Conservation (phyloP, 2,797 vertebrate species). For the Chiroxiphia lanceolata region DNA sequence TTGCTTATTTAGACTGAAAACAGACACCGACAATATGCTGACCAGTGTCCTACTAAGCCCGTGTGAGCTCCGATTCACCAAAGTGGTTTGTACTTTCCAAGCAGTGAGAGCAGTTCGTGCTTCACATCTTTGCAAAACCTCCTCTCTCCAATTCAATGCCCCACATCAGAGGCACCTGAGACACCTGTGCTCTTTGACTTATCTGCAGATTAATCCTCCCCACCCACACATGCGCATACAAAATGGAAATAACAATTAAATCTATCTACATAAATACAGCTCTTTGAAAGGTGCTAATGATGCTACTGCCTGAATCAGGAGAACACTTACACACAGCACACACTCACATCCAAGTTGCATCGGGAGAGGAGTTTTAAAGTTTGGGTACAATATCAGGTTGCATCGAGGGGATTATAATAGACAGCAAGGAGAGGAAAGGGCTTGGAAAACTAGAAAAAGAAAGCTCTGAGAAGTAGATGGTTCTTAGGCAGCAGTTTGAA, state of each 20-base stretch:
- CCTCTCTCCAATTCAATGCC: neutral
- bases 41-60: neutral
- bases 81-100: neutral
- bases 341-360: neutral
- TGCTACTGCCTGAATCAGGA: neutral
- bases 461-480: neutral
- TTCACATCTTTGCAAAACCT: neutral
- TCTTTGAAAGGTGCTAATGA: neutral
- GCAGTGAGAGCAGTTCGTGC: neutral
- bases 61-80: neutral
- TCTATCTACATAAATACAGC: neutral
- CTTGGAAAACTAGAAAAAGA: neutral
- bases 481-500: neutral
- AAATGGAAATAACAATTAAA: slow-evolving; percentile 49
- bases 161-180: neutral
- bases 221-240: neutral
- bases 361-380: neutral
- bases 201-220: neutral
- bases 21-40: neutral
- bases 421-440: neutral
- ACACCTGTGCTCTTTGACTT: neutral
- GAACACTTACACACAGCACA: neutral
- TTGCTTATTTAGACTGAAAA: neutral
- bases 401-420: neutral
- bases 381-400: neutral